Evolutionary conservation across 2,888 invertebrate genomes (phyloP).

Genomic region (Apamea anceps): DNA sequence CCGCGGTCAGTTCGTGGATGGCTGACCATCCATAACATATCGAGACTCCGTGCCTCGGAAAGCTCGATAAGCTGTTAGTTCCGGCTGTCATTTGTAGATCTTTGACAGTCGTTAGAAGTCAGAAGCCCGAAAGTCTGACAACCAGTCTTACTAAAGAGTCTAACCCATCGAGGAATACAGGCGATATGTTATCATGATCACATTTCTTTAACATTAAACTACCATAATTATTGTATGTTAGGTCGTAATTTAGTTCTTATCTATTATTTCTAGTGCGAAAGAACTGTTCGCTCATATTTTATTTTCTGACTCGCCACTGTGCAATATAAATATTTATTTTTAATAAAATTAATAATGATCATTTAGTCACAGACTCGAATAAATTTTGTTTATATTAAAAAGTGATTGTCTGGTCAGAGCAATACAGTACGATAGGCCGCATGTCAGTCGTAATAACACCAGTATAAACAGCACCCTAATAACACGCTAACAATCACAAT

Average conservation of each 20-base stretch:
- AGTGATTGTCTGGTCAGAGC: background rate
- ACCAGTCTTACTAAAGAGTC: background rate
- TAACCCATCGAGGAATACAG: background rate
- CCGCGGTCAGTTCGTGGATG: background rate
- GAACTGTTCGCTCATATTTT: constrained; percentile 20
- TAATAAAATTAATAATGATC: background rate
- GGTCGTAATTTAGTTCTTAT: constrained; percentile 6
- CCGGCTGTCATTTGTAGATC: too few species aligned
- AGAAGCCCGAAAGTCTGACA: background rate
- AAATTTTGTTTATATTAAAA: background rate
- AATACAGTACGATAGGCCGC: background rate
- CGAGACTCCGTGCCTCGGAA: background rate
- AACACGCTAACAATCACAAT: too few species aligned
- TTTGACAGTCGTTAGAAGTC: background rate
- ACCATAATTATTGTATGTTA: constrained; percentile 14
- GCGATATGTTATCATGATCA: background rate
- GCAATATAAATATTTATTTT: constrained; percentile 24
- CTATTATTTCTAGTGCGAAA: constrained; percentile 18
- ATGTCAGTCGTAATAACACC: background rate
- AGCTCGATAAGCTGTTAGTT: background rate
- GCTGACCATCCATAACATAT: background rate
- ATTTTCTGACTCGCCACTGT: constrained; percentile 12
- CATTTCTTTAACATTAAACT: constrained; percentile 19
- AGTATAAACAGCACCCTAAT: too few species aligned
- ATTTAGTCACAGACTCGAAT: constrained; percentile 1